Conservation (phyloP, 1,140 invertebrate species). For the Tribolium madens region DNA sequence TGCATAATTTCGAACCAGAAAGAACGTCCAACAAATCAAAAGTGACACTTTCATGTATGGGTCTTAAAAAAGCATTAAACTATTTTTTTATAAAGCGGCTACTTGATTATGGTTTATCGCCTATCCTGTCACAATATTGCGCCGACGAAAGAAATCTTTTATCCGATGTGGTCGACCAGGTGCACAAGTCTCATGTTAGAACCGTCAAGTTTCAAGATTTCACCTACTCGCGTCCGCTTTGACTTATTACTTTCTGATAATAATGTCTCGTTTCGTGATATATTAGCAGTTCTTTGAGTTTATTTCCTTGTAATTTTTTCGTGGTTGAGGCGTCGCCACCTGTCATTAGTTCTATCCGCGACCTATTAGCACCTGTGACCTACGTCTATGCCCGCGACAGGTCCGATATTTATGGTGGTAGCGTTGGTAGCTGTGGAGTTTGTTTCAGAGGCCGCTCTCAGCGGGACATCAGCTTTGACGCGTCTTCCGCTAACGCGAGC, state of each 20-base stretch:
- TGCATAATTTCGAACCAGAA: not conserved
- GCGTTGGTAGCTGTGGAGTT: conserved; percentile 34
- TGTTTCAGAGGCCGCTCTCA: conserved; percentile 40
- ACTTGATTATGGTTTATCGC: conserved; percentile 61
- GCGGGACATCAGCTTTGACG: conserved; percentile 41
- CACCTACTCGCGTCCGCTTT: conserved; percentile 20
- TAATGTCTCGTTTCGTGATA: conserved; percentile 6
- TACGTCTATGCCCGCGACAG: conserved; percentile 19
- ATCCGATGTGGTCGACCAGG: conserved; percentile 14
- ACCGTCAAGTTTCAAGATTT: not conserved
- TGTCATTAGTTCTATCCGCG: conserved; percentile 23
- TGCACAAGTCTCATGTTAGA: not conserved
- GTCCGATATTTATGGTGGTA: conserved; percentile 40
- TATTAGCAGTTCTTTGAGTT: not conserved
- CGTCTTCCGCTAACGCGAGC: conserved; percentile 27
- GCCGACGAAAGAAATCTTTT: conserved; percentile 55
- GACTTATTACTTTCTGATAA: conserved; percentile 40
- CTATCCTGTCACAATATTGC: conserved; percentile 58
- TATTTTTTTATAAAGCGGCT: conserved; percentile 56
- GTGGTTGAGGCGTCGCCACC: conserved; percentile 24
- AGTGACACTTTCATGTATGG: conserved; percentile 53
- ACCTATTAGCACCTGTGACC: conserved; percentile 46
- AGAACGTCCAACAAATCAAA: too few relatives aligned
- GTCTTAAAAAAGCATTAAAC: conserved; percentile 56
- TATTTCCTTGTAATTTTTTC: conserved; percentile 14